These are phyloP conservation scores for Babyrousa celebensis DNA, from an alignment of 2,797 vertebrate genomes.

Conservation along the genomic window DNA sequence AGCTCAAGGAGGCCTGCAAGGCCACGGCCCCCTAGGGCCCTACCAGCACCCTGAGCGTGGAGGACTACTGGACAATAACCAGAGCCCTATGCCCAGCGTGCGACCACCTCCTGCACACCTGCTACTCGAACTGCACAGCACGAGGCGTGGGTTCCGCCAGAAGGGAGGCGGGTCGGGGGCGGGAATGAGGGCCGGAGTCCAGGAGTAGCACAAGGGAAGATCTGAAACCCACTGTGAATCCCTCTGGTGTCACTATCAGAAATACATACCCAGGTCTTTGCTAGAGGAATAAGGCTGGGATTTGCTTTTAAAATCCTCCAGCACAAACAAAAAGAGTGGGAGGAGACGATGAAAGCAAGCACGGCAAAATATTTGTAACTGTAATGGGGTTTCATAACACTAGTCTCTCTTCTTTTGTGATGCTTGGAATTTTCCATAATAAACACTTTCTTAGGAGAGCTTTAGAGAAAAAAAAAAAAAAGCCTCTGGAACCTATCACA, in stretches of 20 bases:
- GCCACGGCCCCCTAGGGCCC: slow-evolving; percentile 86
- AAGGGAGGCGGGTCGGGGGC: neutral
- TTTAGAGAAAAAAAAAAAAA: neutral
- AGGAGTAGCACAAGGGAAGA: neutral
- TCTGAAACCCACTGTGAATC: neutral
- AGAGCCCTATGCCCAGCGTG: neutral
- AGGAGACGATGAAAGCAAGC: slow-evolving; percentile 24
- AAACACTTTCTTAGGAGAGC: slow-evolving; percentile 46
- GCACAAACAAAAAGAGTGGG: neutral
- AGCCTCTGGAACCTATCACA: neutral
- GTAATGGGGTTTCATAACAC: slow-evolving; percentile 11
- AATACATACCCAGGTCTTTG: neutral
- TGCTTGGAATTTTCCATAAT: slow-evolving; percentile 37
- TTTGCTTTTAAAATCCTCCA: slow-evolving; percentile 50
- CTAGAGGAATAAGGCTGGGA: neutral
- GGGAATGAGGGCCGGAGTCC: neutral
- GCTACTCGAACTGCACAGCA: neutral
- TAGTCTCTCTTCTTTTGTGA: slow-evolving; percentile 24
- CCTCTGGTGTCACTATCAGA: neutral
- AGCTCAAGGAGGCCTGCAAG: slow-evolving; percentile 83
- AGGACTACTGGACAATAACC: slow-evolving; percentile 85
- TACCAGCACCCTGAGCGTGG: slow-evolving; percentile 87
- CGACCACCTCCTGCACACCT: neutral
- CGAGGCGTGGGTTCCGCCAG: slow-evolving; percentile 80
- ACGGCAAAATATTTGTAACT: slow-evolving; percentile 24